Conservation (phyloP, 2,797 vertebrate species). For the Catamblyrhynchus diadema region DNA sequence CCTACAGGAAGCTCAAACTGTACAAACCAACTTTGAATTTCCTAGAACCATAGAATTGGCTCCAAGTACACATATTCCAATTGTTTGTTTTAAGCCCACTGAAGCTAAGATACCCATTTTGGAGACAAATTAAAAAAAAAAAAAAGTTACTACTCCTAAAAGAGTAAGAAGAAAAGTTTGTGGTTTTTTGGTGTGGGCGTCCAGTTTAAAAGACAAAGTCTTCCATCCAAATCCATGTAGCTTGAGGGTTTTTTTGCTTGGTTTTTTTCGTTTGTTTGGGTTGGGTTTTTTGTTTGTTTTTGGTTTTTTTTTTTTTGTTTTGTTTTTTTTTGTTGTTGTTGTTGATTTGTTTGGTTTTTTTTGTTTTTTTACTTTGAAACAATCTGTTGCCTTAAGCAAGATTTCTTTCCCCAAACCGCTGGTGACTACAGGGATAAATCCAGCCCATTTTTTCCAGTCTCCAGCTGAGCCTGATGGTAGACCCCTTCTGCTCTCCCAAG, state of each 20-base stretch:
- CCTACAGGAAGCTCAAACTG: background rate
- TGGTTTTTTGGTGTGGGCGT: background rate
- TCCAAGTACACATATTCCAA: background rate
- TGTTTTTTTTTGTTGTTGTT: too few species aligned
- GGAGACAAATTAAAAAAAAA: background rate
- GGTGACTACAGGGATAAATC: background rate
- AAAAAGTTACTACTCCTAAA: background rate
- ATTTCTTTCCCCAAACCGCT: background rate
- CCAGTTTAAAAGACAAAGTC: background rate
- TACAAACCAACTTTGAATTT: background rate
- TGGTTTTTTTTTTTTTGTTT: too few species aligned
- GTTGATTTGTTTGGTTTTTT: too few species aligned
- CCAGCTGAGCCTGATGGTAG: background rate
- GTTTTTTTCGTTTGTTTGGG: too few species aligned
- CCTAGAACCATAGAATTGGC: background rate
- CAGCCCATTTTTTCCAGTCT: background rate
- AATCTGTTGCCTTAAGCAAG: background rate
- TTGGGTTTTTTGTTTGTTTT: too few species aligned
- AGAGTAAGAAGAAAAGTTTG: background rate
- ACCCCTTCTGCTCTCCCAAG: background rate
- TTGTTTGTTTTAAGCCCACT: background rate
- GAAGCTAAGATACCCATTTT: background rate
- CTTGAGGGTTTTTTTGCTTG: background rate
- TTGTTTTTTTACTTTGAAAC: background rate
- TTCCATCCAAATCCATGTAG: background rate